Conservation (phyloP, 2,888 invertebrate genomes). For the Elegia similella region DNA sequence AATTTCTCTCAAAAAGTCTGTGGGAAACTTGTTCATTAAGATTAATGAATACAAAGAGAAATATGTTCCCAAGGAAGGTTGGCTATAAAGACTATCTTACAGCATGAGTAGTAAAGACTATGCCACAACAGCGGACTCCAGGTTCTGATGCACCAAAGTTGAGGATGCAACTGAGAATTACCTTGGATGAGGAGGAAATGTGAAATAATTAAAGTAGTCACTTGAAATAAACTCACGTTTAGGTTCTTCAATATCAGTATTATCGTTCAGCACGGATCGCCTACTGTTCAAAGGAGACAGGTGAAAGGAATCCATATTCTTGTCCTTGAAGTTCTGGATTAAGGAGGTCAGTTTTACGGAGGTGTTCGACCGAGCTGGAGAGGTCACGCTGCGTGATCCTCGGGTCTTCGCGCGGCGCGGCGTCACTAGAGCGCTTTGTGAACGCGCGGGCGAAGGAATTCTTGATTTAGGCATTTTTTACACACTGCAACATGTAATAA, state of each 20-base stretch:
- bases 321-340: constrained; percentile 42
- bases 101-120: too few species aligned
- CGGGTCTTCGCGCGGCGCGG: constrained; percentile 43
- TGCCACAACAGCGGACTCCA: too few species aligned
- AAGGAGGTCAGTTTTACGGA: constrained; percentile 51
- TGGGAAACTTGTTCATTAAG: too few species aligned
- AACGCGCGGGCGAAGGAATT: constrained; percentile 60
- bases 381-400: constrained; percentile 51
- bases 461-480: constrained; percentile 10
- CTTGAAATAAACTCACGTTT: constrained; percentile 51
- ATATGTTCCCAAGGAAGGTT: too few species aligned
- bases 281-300: constrained; percentile 50
- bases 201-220: too few species aligned
- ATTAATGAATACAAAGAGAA: too few species aligned
- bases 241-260: constrained; percentile 62
- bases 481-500: background rate
- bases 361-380: constrained; percentile 46
- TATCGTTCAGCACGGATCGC: constrained; percentile 56
- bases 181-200: background rate
- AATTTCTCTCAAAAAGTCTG: too few species aligned
- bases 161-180: too few species aligned
- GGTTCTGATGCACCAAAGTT: too few species aligned
- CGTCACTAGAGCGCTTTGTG: constrained; percentile 40
- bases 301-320: constrained; percentile 44
- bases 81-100: too few species aligned